These are phyloP conservation scores for Orthosia gothica DNA, from an alignment of 2,888 invertebrate species.

Conservation along the genomic window DNA sequence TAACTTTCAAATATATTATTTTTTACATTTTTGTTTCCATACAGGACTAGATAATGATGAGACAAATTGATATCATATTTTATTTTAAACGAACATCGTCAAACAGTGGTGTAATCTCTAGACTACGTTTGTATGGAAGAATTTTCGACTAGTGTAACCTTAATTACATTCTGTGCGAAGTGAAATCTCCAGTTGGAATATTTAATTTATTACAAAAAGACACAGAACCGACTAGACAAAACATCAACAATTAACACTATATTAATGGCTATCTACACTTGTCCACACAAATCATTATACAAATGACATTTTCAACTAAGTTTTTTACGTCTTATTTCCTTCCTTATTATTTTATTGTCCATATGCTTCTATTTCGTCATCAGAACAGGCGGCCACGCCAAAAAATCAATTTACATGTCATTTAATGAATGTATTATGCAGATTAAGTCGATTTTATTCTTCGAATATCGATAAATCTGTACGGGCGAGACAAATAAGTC, in stretches of 20 bases:
- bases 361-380: conserved; percentile 79
- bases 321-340: conserved; percentile 80
- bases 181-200: conserved; percentile 10
- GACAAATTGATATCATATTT: too few species aligned
- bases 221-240: conserved; percentile 38
- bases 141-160: too few species aligned
- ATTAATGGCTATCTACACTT: conserved; percentile 62
- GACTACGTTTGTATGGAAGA: too few species aligned
- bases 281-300: conserved; percentile 76
- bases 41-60: too few species aligned
- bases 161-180: neutral
- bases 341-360: conserved; percentile 78
- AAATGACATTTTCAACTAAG: conserved; percentile 75
- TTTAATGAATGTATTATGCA: conserved; percentile 87
- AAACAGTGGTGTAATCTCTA: too few species aligned
- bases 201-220: conserved; percentile 52
- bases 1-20: too few species aligned
- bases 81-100: too few species aligned
- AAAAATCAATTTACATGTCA: conserved; percentile 87
- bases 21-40: too few species aligned
- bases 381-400: conserved; percentile 72
- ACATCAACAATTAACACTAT: conserved; percentile 67
- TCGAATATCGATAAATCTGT: conserved; percentile 86
- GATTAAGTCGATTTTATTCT: conserved; percentile 84
- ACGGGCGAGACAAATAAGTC: conserved; percentile 89